Evolutionary conservation across 2,797 vertebrate genomes (phyloP).

Genomic region (Protosalanx chinensis): DNA sequence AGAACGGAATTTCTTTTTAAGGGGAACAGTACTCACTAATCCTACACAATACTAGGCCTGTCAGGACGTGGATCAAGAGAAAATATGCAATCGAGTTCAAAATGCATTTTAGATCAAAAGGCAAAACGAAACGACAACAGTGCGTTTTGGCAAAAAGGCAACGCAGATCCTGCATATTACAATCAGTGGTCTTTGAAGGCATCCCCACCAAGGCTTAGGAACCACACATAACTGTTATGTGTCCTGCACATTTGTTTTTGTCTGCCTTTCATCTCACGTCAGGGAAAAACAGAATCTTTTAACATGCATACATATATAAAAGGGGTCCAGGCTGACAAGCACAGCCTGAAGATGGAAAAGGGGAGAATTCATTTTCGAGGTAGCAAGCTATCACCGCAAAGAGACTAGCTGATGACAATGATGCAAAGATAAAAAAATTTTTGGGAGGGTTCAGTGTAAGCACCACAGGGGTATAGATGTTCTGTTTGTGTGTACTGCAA

Average conservation of each 20-base stretch:
- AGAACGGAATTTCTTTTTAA: slow-evolving; percentile 57
- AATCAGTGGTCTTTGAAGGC: slow-evolving; percentile 56
- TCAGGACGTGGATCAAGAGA: slow-evolving; percentile 50
- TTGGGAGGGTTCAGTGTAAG: slow-evolving; percentile 49
- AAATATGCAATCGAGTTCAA: slow-evolving; percentile 48
- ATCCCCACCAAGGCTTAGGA: slow-evolving; percentile 22
- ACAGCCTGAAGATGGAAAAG: slow-evolving; percentile 43
- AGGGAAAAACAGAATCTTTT: slow-evolving; percentile 38
- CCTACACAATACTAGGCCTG: slow-evolving; percentile 38
- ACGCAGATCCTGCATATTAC: slow-evolving; percentile 48
- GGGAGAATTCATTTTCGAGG: slow-evolving; percentile 58
- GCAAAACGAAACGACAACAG: slow-evolving; percentile 49
- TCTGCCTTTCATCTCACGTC: slow-evolving; percentile 35
- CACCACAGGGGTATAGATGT: slow-evolving; percentile 30
- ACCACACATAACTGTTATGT: slow-evolving; percentile 50
- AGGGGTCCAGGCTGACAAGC: slow-evolving; percentile 47
- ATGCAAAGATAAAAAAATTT: slow-evolving; percentile 59
- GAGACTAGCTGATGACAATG: slow-evolving; percentile 53
- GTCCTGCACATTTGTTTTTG: slow-evolving; percentile 42
- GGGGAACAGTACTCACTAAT: slow-evolving; percentile 64
- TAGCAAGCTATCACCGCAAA: slow-evolving; percentile 51
- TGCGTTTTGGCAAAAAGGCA: slow-evolving; percentile 46
- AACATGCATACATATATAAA: slow-evolving; percentile 32
- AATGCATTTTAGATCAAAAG: slow-evolving; percentile 59
- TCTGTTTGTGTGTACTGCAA: not conserved